Evolutionary conservation across 2,113 vertebrate genomes (phyloP), one percentile per base, ranked within the genome.

Genomic region (Sula dactylatra): DNA sequence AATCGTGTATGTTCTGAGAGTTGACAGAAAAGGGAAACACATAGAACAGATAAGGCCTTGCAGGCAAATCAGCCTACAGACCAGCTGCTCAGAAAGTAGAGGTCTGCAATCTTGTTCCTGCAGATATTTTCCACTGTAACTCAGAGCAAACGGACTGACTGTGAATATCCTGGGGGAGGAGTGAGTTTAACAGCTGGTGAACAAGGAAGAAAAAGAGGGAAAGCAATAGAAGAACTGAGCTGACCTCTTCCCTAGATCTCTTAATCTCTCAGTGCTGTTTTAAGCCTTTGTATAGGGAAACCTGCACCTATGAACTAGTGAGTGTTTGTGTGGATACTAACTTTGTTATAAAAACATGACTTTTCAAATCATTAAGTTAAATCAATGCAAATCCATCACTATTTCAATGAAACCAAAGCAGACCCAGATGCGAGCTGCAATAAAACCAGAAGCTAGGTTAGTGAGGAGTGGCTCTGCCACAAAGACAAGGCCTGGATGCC

Each of bases 351-450:
- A n/a, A 62, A 56, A 8, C 16, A 24, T 0, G 19, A 47, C 22
- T 81, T 80, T 70, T 42, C 69, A 42, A 64, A 44, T 16, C 5
- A 54, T 1, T 9, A 26, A 62, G 29, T 66, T n/a, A 45, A 36
- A 81, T 20, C 27, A 44, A 9, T 34, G 38, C 20, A 58, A 71
- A 62, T 31, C 42, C 56, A 36, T 47, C 50, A 45, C 49, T 27
- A 32, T 26, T 77, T 56, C 42, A 86, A 50, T 34, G 85, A 92
- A 87, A 86, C 25, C 54, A 84, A 31, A 81, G 65, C 26, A 58
- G 0, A 0, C 15, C 20, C 65, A 78, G 55, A 25, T 34, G 19
- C 1, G 1, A 88, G 55, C 45, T 5, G 6, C 45, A 59, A 36
- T 10, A 80, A 94, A 80, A 65, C 2, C 61, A 91, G 69, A 50